Conservation (phyloP, 2,888 invertebrate species). For the Meloe dianella region DNA sequence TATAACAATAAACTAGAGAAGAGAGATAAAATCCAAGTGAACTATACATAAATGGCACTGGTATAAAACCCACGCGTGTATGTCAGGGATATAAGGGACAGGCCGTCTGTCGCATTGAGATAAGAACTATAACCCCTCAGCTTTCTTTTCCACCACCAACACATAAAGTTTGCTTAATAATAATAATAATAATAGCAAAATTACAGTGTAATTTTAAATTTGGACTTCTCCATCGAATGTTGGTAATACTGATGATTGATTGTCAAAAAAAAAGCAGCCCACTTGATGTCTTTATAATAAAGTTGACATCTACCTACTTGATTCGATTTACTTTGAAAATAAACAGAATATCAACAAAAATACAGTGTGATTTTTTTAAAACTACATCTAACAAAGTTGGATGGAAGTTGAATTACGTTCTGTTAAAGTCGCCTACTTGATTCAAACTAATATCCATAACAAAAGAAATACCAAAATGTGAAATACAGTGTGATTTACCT, state of each 20-base stretch:
- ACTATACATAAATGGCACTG: neutral
- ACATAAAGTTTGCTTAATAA: neutral
- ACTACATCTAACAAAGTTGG: too few relatives aligned
- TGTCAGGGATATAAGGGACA: neutral
- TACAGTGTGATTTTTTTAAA: too few relatives aligned
- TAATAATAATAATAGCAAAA: neutral
- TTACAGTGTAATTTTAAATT: neutral
- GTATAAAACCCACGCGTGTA: neutral
- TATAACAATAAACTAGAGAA: too few relatives aligned
- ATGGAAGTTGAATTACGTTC: too few relatives aligned
- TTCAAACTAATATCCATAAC: too few relatives aligned
- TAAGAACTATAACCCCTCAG: neutral
- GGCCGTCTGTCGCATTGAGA: constrained; percentile 1
- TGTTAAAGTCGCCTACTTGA: too few relatives aligned
- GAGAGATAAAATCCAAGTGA: neutral
- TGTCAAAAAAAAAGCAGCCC: neutral
- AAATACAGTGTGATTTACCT: too few relatives aligned
- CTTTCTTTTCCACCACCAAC: neutral
- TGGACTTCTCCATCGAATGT: neutral
- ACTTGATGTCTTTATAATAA: neutral
- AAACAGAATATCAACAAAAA: too few relatives aligned
- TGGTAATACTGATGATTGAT: neutral
- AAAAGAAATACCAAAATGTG: too few relatives aligned
- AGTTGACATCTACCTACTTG: too few relatives aligned
- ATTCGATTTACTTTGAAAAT: too few relatives aligned